phyloP scores from a whole-genome alignment of 2,888 invertebrate species.

The Stratiomys singularior region DNA sequence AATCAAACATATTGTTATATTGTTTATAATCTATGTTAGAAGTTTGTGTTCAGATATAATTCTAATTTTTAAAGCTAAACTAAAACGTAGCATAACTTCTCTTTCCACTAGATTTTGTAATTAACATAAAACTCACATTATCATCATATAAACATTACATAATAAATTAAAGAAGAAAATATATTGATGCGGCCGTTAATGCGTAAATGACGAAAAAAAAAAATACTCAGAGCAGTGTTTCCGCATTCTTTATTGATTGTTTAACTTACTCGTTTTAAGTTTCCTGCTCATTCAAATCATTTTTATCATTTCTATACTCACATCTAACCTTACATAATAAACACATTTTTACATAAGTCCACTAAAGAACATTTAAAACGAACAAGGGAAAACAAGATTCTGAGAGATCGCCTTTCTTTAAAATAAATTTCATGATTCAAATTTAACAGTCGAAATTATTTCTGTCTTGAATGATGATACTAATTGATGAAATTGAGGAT shows the following conservation, averaged over 20 bases:
- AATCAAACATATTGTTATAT: neutral
- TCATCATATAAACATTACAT: neutral
- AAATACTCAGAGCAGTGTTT: neutral
- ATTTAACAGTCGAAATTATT: no score
- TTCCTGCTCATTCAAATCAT: neutral
- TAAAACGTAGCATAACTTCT: constrained; percentile 39
- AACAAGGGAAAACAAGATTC: neutral
- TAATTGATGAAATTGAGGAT: no score
- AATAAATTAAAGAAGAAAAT: neutral
- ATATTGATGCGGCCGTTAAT: constrained; percentile 8
- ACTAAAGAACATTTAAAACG: neutral
- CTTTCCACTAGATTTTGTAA: constrained; percentile 11
- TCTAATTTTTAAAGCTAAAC: constrained; percentile 35
- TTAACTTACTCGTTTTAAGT: neutral
- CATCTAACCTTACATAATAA: constrained; percentile 12
- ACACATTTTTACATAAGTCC: neutral
- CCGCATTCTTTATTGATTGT: neutral
- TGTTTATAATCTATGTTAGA: neutral
- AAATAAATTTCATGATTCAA: no score
- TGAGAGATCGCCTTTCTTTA: constrained; percentile 11
- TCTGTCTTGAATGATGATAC: no score
- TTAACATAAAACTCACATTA: constrained; percentile 5
- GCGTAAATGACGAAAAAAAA: neutral
- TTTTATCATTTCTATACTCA: neutral
- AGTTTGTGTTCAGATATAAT: neutral